phyloP scores from a whole-genome alignment of 2,888 invertebrate species.

The Diaperis boleti region DNA sequence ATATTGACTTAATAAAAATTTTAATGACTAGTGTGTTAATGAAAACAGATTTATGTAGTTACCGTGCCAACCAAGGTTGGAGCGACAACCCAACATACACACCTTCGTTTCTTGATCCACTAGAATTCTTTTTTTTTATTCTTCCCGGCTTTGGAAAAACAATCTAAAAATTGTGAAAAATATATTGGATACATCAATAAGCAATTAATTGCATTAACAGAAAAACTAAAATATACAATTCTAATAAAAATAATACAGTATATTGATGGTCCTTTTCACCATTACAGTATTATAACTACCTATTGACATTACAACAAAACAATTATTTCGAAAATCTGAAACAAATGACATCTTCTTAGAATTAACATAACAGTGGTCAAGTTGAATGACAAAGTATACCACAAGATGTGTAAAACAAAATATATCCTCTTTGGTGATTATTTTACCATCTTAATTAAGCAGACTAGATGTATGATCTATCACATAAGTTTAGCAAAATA shows the following conservation, averaged over 20 bases:
- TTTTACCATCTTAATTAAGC: conserved; percentile 32
- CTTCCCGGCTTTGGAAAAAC: too few species aligned
- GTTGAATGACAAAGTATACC: neutral
- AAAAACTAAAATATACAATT: conserved; percentile 2
- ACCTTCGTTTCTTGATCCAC: too few species aligned
- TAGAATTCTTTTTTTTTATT: too few species aligned
- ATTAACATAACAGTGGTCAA: neutral
- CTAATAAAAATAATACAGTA: conserved; percentile 15
- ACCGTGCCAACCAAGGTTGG: too few species aligned
- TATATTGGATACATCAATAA: conserved; percentile 29
- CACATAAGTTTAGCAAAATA: conserved; percentile 42
- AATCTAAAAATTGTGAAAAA: conserved; percentile 24
- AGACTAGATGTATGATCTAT: conserved; percentile 40
- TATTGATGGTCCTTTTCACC: neutral
- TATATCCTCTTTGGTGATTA: conserved; percentile 33
- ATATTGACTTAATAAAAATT: neutral
- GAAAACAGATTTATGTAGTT: too few species aligned
- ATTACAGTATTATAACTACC: too few species aligned
- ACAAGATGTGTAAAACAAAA: neutral
- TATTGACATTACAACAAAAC: neutral
- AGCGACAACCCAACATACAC: too few species aligned
- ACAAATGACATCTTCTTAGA: neutral
- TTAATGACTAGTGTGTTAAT: neutral
- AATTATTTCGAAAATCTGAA: too few species aligned
- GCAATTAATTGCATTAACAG: conserved; percentile 22